A percentile compares a stretch with the other conserved stretches of the same genome.
Evolutionary conservation across 2,888 invertebrate genomes (phyloP).

Genomic region (Tetragonula carbonaria): DNA sequence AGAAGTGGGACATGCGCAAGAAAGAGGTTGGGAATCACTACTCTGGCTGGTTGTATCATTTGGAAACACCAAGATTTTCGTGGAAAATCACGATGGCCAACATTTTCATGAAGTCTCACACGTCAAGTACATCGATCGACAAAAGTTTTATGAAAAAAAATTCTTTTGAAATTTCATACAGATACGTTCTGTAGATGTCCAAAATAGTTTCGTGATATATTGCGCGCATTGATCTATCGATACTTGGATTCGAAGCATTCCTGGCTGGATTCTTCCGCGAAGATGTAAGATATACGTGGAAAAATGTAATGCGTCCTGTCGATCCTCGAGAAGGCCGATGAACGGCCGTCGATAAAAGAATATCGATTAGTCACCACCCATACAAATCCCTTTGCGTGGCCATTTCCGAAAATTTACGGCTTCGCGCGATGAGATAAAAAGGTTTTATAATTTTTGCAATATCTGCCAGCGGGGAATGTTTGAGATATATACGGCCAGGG

Average conservation of each 20-base stretch:
- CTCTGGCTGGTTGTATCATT: too few relatives aligned
- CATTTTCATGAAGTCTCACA: too few relatives aligned
- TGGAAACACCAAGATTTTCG: too few relatives aligned
- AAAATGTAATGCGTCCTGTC: slow-evolving; percentile 23
- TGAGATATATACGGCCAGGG: neutral
- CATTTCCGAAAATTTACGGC: neutral
- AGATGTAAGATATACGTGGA: slow-evolving; percentile 10
- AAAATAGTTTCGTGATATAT: neutral
- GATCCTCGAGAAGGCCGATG: slow-evolving; percentile 7
- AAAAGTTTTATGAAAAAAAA: too few relatives aligned
- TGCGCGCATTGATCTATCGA: slow-evolving; percentile 3
- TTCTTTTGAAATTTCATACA: too few relatives aligned
- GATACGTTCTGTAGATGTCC: neutral
- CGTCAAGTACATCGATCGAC: too few relatives aligned
- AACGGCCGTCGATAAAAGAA: slow-evolving; percentile 27
- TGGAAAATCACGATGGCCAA: too few relatives aligned
- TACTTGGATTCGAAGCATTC: slow-evolving; percentile 24
- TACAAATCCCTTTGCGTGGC: neutral
- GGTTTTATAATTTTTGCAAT: slow-evolving; percentile 4
- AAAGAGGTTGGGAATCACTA: too few relatives aligned
- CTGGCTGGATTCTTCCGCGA: slow-evolving; percentile 26
- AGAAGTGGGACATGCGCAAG: too few relatives aligned
- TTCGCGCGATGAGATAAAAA: neutral
- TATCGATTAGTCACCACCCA: slow-evolving; percentile 20
- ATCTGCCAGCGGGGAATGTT: too few relatives aligned